A percentile compares a stretch with the other conserved stretches of the same genome.
Evolutionary conservation across 2,113 vertebrate species (phyloP).

Genomic region (Anolis carolinensis): DNA sequence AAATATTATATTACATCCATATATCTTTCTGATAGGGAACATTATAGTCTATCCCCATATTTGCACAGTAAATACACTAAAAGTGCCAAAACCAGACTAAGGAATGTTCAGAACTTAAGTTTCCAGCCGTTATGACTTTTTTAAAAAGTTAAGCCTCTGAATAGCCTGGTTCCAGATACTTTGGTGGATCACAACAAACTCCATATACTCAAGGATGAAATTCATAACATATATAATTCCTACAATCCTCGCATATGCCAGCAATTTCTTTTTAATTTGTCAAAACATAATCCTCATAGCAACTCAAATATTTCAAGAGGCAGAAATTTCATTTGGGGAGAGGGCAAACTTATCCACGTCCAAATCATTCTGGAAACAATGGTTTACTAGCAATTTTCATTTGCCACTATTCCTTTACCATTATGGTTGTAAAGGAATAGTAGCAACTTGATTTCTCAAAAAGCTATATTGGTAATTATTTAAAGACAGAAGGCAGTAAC

Average conservation of each 20-base stretch:
- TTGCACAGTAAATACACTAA: neutral
- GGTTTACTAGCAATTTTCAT: neutral
- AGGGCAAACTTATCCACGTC: neutral
- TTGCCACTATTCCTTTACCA: constrained; percentile 22
- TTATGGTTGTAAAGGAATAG: neutral
- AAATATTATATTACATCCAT: neutral
- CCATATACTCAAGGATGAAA: neutral
- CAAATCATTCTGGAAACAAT: neutral
- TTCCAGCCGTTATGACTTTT: too few species aligned
- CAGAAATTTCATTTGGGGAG: neutral
- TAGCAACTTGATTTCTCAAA: neutral
- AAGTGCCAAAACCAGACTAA: neutral
- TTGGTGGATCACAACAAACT: neutral
- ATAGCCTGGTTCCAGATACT: neutral
- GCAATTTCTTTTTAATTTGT: neutral
- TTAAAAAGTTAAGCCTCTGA: neutral
- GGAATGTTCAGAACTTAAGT: neutral
- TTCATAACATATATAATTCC: neutral
- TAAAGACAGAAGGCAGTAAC: neutral
- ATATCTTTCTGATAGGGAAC: neutral
- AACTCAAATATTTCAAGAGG: neutral
- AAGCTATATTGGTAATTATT: neutral
- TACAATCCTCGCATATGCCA: neutral
- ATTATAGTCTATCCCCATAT: neutral
- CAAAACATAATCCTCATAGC: too few species aligned